Percentiles rank a stretch among this genome's conserved stretches.
phyloP scores from a whole-genome alignment of 2,888 invertebrate genomes.

The Aradus depressus region DNA sequence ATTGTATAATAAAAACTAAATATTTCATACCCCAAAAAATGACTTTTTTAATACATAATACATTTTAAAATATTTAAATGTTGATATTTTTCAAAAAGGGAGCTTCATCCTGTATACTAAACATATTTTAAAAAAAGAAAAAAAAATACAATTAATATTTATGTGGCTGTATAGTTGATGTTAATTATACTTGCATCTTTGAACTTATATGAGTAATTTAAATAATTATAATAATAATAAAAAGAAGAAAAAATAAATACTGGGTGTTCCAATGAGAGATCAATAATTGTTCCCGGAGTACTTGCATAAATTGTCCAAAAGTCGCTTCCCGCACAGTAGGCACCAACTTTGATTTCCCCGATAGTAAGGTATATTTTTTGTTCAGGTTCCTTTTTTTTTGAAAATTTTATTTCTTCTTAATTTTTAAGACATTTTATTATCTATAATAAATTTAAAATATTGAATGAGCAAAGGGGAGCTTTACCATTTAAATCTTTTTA shows the following conservation, averaged over 20 bases:
- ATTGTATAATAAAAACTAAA: constrained; percentile 17
- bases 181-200: constrained; percentile 16
- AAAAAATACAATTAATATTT: constrained; percentile 20
- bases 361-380: too few species aligned
- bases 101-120: constrained; percentile 22
- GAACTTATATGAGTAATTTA: constrained; percentile 3
- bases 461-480: too few species aligned
- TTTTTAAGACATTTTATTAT: too few species aligned
- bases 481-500: too few species aligned
- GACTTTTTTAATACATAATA: constrained; percentile 20
- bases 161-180: constrained; percentile 22
- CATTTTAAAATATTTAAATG: constrained; percentile 19
- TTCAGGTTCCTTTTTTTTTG: too few species aligned
- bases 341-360: too few species aligned
- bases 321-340: too few species aligned
- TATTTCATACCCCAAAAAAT: constrained; percentile 21
- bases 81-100: constrained; percentile 18
- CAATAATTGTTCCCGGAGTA: too few species aligned
- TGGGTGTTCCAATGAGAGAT: too few species aligned
- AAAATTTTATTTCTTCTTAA: too few species aligned
- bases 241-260: constrained; percentile 6
- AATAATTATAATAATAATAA: neutral
- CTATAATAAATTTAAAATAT: too few species aligned
- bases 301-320: too few species aligned
- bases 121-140: constrained; percentile 19